phyloP scores from a whole-genome alignment of 2,888 invertebrate genomes.

The Chaetoderma sp. region DNA sequence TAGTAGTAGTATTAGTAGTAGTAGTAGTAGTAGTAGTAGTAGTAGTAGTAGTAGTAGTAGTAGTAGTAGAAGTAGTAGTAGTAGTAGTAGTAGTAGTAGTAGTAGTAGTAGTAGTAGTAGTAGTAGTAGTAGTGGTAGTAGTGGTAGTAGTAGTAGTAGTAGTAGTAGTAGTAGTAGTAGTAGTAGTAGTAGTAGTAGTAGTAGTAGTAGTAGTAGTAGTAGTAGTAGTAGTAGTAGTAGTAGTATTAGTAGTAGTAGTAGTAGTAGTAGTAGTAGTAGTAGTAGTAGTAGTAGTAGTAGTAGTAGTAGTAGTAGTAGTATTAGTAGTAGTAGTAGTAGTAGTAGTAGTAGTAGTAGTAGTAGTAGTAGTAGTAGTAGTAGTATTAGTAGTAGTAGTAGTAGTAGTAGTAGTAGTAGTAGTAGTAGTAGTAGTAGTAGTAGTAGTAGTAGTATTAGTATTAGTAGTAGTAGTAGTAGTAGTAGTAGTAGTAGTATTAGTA shows the following conservation, averaged over 20 bases:
- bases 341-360: no score
- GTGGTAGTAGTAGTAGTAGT: not conserved
- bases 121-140: not conserved
- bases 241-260: no score
- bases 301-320: no score
- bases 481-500: no score
- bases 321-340: no score
- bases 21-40: not conserved
- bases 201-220: not conserved
- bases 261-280: no score
- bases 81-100: not conserved
- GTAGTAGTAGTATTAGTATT: no score
- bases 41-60: not conserved
- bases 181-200: not conserved
- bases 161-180: not conserved
- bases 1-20: no score
- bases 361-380: no score
- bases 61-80: not conserved
- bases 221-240: not conserved
- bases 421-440: not conserved
- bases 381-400: no score
- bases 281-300: no score
- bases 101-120: not conserved
- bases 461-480: not conserved
- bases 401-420: not conserved